Percentiles rank a stretch among this genome's conserved stretches.
phyloP scores from a whole-genome alignment of 2,113 vertebrate genomes.

The Cricetomys ansorgei region DNA sequence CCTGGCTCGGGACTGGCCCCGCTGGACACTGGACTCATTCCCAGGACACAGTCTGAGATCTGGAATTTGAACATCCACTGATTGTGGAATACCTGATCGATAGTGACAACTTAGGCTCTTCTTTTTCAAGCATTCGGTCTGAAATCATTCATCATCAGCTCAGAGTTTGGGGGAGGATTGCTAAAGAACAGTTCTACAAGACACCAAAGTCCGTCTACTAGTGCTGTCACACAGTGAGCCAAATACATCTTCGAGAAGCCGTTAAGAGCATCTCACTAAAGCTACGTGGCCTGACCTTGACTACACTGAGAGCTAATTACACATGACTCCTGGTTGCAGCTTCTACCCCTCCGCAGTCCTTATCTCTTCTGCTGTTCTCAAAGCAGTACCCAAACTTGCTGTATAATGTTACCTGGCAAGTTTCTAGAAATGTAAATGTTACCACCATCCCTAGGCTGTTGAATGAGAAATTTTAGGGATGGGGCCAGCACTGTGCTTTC shows the following conservation, averaged over 20 bases:
- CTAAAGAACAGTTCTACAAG: background rate
- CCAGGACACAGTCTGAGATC: background rate
- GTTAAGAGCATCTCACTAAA: background rate
- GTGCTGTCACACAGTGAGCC: background rate
- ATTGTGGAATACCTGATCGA: constrained; percentile 11
- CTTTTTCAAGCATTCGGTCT: background rate
- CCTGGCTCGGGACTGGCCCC: background rate
- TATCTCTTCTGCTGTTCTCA: background rate
- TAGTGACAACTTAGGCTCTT: background rate
- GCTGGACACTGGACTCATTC: background rate
- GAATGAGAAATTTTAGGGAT: background rate
- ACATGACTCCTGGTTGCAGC: background rate
- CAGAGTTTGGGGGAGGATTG: background rate
- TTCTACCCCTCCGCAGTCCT: background rate
- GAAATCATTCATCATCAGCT: background rate
- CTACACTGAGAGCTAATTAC: background rate
- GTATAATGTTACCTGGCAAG: background rate
- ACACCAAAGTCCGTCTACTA: background rate
- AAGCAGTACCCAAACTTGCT: background rate
- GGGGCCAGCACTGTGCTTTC: background rate
- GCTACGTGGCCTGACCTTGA: background rate
- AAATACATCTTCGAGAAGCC: background rate
- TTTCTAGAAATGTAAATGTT: background rate
- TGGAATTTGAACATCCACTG: background rate
- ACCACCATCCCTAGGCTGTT: background rate